Percentiles rank a stretch among this genome's conserved stretches.
phyloP scores from a whole-genome alignment of 2,888 invertebrate species.

The Cheilosia impressa region DNA sequence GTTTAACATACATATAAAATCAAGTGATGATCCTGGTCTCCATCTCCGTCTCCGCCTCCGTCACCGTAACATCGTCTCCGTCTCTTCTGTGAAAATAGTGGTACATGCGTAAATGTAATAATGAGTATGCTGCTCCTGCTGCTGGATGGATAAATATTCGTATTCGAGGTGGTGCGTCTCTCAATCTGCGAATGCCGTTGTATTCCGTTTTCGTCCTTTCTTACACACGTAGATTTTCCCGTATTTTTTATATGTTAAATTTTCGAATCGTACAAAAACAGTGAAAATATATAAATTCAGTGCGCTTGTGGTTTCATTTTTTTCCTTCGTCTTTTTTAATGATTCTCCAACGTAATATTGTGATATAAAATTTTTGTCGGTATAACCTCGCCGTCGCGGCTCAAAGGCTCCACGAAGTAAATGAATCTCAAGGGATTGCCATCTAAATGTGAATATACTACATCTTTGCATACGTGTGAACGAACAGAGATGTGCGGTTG shows the following conservation, averaged over 20 bases:
- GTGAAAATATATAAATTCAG: slow-evolving; percentile 38
- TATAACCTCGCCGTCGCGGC: slow-evolving; percentile 52
- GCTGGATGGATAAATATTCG: slow-evolving; percentile 67
- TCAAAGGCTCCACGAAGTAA: slow-evolving; percentile 35
- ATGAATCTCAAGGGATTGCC: slow-evolving; percentile 46
- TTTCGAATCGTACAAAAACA: slow-evolving; percentile 56
- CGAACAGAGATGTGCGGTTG: slow-evolving; percentile 42
- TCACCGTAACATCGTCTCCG: slow-evolving; percentile 61
- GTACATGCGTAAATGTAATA: slow-evolving; percentile 76
- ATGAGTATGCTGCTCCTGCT: slow-evolving; percentile 73
- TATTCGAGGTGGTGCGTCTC: slow-evolving; percentile 78
- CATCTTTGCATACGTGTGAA: slow-evolving; percentile 38
- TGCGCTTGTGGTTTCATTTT: slow-evolving; percentile 2
- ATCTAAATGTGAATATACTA: slow-evolving; percentile 40
- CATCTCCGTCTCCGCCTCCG: slow-evolving; percentile 46
- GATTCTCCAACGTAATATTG: slow-evolving; percentile 13
- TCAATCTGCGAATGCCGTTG: slow-evolving; percentile 77
- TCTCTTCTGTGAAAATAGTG: slow-evolving; percentile 73
- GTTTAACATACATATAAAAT: slow-evolving; percentile 70
- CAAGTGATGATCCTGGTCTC: slow-evolving; percentile 74
- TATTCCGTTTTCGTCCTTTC: slow-evolving; percentile 79
- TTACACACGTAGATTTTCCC: slow-evolving; percentile 77
- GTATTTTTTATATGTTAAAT: slow-evolving; percentile 61
- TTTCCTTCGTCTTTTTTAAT: background rate
- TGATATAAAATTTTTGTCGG: slow-evolving; percentile 22